phyloP scores from a whole-genome alignment of 2,888 invertebrate species.

The Polietes domitor region DNA sequence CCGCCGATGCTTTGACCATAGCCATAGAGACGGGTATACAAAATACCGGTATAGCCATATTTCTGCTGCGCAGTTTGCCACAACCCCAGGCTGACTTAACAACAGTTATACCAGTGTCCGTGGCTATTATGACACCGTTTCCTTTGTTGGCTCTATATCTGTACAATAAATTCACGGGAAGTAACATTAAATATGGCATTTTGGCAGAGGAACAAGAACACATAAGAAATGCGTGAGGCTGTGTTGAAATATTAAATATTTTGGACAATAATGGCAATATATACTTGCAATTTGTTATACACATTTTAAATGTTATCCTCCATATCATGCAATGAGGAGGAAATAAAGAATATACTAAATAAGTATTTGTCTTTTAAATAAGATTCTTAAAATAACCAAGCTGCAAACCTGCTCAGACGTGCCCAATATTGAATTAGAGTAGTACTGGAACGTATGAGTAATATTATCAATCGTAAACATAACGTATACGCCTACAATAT shows the following conservation, averaged over 20 bases:
- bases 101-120: conserved; percentile 94
- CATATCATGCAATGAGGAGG: not conserved
- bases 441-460: too few relatives aligned
- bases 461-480: too few relatives aligned
- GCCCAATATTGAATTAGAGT: too few relatives aligned
- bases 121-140: conserved; percentile 96
- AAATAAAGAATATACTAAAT: not conserved
- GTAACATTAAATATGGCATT: conserved; percentile 66
- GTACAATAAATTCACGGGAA: conserved; percentile 72
- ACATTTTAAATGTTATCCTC: conserved; percentile 9
- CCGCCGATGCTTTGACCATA: conserved; percentile 90
- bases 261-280: too few relatives aligned
- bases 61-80: conserved; percentile 89
- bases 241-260: too few relatives aligned
- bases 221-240: conserved; percentile 4
- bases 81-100: conserved; percentile 95
- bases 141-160: conserved; percentile 86
- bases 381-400: too few relatives aligned
- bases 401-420: too few relatives aligned
- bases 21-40: conserved; percentile 96
- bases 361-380: too few relatives aligned
- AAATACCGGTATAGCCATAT: conserved; percentile 95
- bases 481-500: too few relatives aligned
- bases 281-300: too few relatives aligned
- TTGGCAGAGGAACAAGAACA: conserved; percentile 50